Conservation (phyloP, 2,888 invertebrate genomes). For the Busseola fusca region DNA sequence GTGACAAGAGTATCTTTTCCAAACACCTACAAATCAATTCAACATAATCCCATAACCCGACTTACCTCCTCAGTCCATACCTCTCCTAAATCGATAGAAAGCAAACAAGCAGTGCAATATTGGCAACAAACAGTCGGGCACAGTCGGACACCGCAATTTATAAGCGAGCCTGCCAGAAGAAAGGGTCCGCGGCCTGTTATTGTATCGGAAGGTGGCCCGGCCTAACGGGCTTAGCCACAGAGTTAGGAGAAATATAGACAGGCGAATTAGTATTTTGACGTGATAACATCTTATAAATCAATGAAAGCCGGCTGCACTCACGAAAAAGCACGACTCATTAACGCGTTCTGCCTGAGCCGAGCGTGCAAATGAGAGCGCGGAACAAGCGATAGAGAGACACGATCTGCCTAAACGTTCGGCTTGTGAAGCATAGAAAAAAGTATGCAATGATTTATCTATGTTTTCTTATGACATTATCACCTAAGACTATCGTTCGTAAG, state of each 20-base stretch:
- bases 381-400: too few relatives aligned
- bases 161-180: conserved; percentile 80
- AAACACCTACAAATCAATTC: conserved; percentile 8
- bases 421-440: too few relatives aligned
- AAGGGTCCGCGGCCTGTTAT: conserved; percentile 87
- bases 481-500: too few relatives aligned
- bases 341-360: too few relatives aligned
- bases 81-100: conserved; percentile 54
- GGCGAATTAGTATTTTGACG: too few relatives aligned
- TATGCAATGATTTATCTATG: too few relatives aligned
- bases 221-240: conserved; percentile 77
- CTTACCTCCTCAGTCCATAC: conserved; percentile 20
- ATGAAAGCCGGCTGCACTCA: too few relatives aligned
- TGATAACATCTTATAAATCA: too few relatives aligned
- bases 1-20: not conserved
- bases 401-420: too few relatives aligned
- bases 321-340: too few relatives aligned
- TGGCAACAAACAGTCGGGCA: conserved; percentile 73
- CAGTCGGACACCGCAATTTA: conserved; percentile 87
- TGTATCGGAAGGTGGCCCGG: conserved; percentile 88
- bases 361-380: too few relatives aligned
- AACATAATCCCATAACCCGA: conserved; percentile 27
- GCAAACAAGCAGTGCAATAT: conserved; percentile 71
- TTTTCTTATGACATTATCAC: too few relatives aligned
- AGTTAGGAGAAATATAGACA: conserved; percentile 57